These are phyloP conservation scores for Ceratina japonica DNA, from an alignment of 1,140 invertebrate genomes.

Conservation along the genomic window DNA sequence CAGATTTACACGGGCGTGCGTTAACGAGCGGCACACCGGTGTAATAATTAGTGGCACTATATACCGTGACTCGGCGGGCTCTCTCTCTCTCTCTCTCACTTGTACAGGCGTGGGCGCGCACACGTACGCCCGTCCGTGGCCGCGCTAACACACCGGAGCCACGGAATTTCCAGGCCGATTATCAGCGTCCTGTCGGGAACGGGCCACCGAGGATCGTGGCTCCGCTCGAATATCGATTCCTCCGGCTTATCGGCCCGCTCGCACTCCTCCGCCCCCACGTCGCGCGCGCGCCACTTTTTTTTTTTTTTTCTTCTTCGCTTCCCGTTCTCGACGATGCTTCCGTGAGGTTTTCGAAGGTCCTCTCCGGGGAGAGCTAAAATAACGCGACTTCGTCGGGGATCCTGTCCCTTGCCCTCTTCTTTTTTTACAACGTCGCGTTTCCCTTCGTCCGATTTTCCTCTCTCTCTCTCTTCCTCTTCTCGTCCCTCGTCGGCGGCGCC, in stretches of 20 bases:
- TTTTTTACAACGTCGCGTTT: constrained; percentile 2
- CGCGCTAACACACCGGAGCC: neutral
- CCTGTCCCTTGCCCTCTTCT: constrained; percentile 27
- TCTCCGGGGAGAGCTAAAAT: constrained; percentile 57
- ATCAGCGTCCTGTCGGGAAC: constrained; percentile 51
- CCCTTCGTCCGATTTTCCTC: neutral
- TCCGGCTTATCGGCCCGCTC: constrained; percentile 55
- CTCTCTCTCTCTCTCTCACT: constrained; percentile 18
- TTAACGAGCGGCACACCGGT: constrained; percentile 64
- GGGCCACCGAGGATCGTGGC: constrained; percentile 52
- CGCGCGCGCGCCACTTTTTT: neutral
- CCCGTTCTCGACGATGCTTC: constrained; percentile 47
- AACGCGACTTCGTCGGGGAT: constrained; percentile 54
- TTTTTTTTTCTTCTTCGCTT: neutral
- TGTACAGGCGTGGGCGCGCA: neutral
- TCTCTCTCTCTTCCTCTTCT: neutral
- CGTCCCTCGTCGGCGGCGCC: neutral
- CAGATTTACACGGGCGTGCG: constrained; percentile 57
- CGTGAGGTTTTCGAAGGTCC: constrained; percentile 56
- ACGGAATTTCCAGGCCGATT: constrained; percentile 49
- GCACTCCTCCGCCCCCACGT: constrained; percentile 14
- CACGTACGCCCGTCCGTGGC: neutral
- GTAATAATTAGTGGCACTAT: constrained; percentile 58
- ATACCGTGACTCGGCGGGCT: constrained; percentile 35
- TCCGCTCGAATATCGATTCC: constrained; percentile 59